Percentiles rank a stretch among this genome's conserved stretches.
phyloP scores from a whole-genome alignment of 2,797 vertebrate species.

The Numenius phaeopus region DNA sequence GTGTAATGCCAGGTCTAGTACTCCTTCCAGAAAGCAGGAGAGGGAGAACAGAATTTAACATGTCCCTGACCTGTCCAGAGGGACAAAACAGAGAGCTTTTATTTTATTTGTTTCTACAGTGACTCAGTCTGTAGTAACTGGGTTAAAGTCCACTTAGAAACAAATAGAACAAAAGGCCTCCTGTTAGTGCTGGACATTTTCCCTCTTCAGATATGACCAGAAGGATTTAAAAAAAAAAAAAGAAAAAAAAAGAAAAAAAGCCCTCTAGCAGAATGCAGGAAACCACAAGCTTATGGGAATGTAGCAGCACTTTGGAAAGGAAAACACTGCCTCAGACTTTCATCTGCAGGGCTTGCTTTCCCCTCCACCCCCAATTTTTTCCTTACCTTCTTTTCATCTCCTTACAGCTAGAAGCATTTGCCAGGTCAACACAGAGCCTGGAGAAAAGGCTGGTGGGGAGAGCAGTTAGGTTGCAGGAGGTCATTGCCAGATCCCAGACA shows the following conservation, averaged over 20 bases:
- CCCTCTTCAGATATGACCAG: constrained; percentile 83
- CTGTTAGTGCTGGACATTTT: constrained; percentile 84
- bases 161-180: constrained; percentile 82
- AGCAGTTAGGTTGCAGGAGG: constrained; percentile 27
- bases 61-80: constrained; percentile 77
- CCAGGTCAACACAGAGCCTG: constrained; percentile 34
- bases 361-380: not conserved
- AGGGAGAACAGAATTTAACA: constrained; percentile 55
- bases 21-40: constrained; percentile 40
- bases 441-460: constrained; percentile 21
- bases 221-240: constrained; percentile 67
- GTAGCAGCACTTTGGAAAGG: constrained; percentile 78
- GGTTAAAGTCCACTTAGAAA: constrained; percentile 85
- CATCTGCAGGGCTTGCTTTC: constrained; percentile 60
- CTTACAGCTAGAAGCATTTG: constrained; percentile 50
- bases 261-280: constrained; percentile 78
- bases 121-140: constrained; percentile 84
- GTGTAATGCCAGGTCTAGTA: constrained; percentile 13
- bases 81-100: constrained; percentile 78
- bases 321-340: constrained; percentile 78
- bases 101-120: constrained; percentile 84
- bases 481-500: constrained; percentile 33
- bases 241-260: constrained; percentile 17
- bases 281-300: constrained; percentile 80
- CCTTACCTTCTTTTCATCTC: constrained; percentile 68